Percentiles rank a stretch among this genome's conserved stretches.
Conservation (phyloP, 2,888 invertebrate species). For the Dexiosoma caninum region DNA sequence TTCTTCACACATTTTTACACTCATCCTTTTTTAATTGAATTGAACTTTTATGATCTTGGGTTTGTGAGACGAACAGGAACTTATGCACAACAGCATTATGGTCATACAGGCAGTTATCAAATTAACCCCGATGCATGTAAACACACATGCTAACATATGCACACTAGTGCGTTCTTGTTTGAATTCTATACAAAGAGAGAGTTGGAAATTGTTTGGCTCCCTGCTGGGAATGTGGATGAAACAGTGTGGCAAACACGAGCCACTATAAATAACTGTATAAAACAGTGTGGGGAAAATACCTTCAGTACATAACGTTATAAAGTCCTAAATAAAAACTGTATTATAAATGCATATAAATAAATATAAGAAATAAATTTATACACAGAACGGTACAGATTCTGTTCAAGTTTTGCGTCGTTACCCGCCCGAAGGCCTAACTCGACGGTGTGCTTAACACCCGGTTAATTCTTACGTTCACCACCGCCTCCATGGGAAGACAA, state of each 20-base stretch:
- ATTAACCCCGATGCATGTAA: neutral
- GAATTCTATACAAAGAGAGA: neutral
- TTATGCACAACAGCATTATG: slow-evolving; percentile 32
- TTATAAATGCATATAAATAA: no score
- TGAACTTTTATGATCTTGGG: slow-evolving; percentile 52
- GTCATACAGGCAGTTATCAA: slow-evolving; percentile 5
- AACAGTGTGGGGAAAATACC: no score
- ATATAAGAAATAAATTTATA: no score
- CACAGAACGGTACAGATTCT: no score
- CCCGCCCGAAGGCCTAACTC: no score
- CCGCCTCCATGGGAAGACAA: no score
- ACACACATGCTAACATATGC: neutral
- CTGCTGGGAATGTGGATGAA: neutral
- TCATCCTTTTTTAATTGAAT: slow-evolving; percentile 62
- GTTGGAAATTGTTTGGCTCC: neutral
- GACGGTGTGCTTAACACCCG: no score
- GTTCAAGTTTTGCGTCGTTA: no score
- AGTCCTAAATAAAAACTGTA: no score
- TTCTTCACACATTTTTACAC: neutral
- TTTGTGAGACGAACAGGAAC: slow-evolving; percentile 16
- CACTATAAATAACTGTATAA: neutral
- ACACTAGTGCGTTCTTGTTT: neutral
- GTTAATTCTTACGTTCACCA: no score
- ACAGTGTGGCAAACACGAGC: slow-evolving; percentile 19
- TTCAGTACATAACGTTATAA: no score